Conservation (phyloP, 2,797 vertebrate species). For the Amniataba percoides region DNA sequence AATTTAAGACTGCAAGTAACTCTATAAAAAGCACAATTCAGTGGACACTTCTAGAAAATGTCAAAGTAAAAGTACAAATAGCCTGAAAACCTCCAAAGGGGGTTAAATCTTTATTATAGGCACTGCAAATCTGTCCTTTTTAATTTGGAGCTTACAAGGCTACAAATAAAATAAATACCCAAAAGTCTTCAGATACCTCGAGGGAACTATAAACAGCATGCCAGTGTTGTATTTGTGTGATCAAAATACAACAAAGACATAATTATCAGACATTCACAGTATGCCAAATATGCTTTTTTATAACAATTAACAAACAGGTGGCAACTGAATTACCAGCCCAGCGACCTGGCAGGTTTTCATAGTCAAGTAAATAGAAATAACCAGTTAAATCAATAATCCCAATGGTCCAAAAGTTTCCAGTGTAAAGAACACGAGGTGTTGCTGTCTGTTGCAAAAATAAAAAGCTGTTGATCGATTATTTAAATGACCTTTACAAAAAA, state of each 20-base stretch:
- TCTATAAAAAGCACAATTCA: neutral
- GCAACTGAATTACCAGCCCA: slow-evolving; percentile 33
- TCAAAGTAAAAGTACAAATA: neutral
- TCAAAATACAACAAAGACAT: neutral
- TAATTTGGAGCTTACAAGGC: too few relatives aligned
- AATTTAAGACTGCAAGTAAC: neutral
- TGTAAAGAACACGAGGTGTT: slow-evolving; percentile 19
- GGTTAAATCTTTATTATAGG: neutral
- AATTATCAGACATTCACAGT: neutral
- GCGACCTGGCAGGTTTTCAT: slow-evolving; percentile 11
- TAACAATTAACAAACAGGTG: slow-evolving; percentile 27
- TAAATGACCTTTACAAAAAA: slow-evolving; percentile 6
- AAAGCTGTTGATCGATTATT: slow-evolving; percentile 25
- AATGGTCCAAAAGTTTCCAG: slow-evolving; percentile 10
- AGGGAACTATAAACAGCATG: neutral
- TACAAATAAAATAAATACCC: too few relatives aligned
- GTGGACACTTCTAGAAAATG: neutral
- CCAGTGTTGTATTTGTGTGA: slow-evolving; percentile 2
- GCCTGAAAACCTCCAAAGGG: neutral
- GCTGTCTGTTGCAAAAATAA: slow-evolving; percentile 14
- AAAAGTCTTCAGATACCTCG: neutral
- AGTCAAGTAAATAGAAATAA: slow-evolving; percentile 31
- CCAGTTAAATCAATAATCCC: slow-evolving; percentile 15
- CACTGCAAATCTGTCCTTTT: neutral
- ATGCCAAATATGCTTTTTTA: neutral